These are phyloP conservation scores for Gadopsis marmoratus DNA, from an alignment of 2,797 vertebrate species.

Conservation along the genomic window DNA sequence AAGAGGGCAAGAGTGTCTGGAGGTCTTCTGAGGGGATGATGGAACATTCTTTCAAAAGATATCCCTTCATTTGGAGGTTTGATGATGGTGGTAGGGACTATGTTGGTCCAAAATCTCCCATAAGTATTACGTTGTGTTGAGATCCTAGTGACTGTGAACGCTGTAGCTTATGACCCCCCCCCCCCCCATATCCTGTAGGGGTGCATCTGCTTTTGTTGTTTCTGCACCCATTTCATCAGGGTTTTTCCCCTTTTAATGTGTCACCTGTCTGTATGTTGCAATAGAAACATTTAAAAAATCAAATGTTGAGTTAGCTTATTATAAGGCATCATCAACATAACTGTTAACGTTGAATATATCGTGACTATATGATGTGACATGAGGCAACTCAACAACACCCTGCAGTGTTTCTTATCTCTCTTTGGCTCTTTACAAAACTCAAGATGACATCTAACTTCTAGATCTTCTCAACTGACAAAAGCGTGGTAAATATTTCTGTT, in stretches of 20 bases:
- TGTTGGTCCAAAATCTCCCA: background rate
- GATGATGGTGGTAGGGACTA: background rate
- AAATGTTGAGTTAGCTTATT: background rate
- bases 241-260: background rate
- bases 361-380: too few species aligned
- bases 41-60: background rate
- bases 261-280: background rate
- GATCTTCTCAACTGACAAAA: background rate
- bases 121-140: background rate
- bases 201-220: background rate
- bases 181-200: background rate
- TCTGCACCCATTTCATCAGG: background rate
- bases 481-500: constrained; percentile 6
- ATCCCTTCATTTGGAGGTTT: background rate
- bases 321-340: background rate
- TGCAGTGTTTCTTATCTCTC: background rate
- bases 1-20: background rate
- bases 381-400: background rate
- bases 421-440: background rate
- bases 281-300: background rate
- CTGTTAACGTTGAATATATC: background rate
- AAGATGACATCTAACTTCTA: background rate
- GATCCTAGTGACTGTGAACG: background rate
- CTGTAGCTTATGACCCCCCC: background rate
- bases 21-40: background rate